Evolutionary conservation across 2,888 invertebrate species (phyloP).

Genomic region (Sminthurinus aureus): DNA sequence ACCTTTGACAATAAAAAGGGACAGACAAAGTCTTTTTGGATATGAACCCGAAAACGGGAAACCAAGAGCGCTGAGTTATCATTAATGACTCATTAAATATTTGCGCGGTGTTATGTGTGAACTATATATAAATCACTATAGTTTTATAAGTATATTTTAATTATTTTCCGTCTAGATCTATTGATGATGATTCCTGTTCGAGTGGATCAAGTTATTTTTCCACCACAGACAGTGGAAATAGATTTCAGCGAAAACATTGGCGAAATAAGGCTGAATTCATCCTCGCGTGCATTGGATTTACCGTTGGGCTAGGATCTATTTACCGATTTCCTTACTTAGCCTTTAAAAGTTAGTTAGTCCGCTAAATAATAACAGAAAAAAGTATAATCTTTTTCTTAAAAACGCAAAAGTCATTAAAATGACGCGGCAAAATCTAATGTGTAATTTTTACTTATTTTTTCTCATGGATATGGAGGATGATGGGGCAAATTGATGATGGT

Average conservation of each 20-base stretch:
- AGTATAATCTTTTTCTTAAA: too few species aligned
- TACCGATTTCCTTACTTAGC: constrained; percentile 94
- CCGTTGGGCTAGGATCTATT: constrained; percentile 87
- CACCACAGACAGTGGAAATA: constrained; percentile 39
- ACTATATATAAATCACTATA: background rate
- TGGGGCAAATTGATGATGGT: background rate
- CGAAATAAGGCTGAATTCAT: constrained; percentile 89
- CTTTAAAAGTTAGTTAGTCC: constrained; percentile 72
- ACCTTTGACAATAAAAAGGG: too few species aligned
- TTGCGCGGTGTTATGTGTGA: background rate
- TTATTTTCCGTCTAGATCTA: background rate
- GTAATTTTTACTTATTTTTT: constrained; percentile 29
- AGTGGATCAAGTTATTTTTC: constrained; percentile 38
- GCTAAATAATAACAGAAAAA: background rate
- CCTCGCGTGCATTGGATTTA: constrained; percentile 86
- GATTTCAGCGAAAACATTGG: constrained; percentile 75
- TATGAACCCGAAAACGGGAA: too few species aligned
- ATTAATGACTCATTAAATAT: background rate
- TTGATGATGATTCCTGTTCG: constrained; percentile 33
- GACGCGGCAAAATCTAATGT: constrained; percentile 28
- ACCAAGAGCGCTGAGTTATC: too few species aligned
- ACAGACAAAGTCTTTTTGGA: too few species aligned
- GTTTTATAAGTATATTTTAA: background rate
- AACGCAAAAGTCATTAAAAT: too few species aligned
- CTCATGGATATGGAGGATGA: constrained; percentile 33